Evolutionary conservation across 2,113 vertebrate species (phyloP).

Genomic region (Empidonax traillii): DNA sequence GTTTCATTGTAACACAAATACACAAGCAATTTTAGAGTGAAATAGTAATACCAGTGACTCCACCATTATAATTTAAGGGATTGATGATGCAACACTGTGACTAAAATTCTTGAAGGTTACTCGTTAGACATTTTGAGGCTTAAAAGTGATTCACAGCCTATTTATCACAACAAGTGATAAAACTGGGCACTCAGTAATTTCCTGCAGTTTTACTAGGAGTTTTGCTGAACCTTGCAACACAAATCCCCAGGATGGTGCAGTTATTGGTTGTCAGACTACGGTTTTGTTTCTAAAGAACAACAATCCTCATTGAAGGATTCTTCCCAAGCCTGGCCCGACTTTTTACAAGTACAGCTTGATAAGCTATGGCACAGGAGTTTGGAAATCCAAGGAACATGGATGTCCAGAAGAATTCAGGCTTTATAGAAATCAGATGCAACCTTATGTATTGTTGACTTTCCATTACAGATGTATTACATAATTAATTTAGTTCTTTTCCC

Average conservation of each 20-base stretch:
- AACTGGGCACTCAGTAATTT: not conserved
- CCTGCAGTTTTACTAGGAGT: not conserved
- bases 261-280: not conserved
- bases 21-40: not conserved
- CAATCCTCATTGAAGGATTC: not conserved
- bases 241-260: fast-evolving
- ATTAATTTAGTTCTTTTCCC: slow-evolving; percentile 25
- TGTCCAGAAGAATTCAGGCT: not conserved
- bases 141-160: not conserved
- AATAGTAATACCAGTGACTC: not conserved
- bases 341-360: not conserved
- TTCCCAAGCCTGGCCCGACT: not conserved
- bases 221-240: not conserved
- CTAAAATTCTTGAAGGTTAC: not conserved
- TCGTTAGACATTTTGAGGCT: not conserved
- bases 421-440: not conserved
- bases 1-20: not conserved
- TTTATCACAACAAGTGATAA: not conserved
- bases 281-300: not conserved
- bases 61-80: not conserved
- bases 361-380: not conserved
- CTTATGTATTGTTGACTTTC: slow-evolving; percentile 3
- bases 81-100: not conserved
- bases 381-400: not conserved
- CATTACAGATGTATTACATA: not conserved